Conservation (phyloP, 2,113 vertebrate species). For the Amblyopsis rosae region DNA sequence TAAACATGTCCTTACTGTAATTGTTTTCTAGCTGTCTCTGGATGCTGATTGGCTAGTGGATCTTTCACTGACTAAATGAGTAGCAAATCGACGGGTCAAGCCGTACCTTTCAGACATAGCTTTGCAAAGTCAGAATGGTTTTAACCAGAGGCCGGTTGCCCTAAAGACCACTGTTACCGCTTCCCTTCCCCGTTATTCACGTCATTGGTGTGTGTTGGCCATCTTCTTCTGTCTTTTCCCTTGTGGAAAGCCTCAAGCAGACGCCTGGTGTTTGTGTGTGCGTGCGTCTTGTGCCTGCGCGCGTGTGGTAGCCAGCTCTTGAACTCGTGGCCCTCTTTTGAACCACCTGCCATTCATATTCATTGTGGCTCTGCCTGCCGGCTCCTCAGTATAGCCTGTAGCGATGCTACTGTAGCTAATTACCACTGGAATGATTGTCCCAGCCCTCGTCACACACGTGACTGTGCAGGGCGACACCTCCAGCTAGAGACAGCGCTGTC, state of each 20-base stretch:
- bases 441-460: conserved; percentile 19
- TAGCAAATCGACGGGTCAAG: too few relatives aligned
- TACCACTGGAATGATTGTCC: conserved; percentile 45
- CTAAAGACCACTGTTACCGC: too few relatives aligned
- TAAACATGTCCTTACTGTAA: too few relatives aligned
- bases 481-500: conserved; percentile 26
- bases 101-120: too few relatives aligned
- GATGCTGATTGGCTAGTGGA: too few relatives aligned
- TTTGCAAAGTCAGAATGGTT: too few relatives aligned
- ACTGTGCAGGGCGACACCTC: background rate
- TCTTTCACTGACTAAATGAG: too few relatives aligned
- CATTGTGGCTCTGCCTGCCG: conserved; percentile 3
- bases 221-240: background rate
- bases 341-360: conserved; percentile 50
- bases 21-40: too few relatives aligned
- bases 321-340: conserved; percentile 48
- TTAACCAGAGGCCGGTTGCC: too few relatives aligned
- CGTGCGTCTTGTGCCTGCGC: background rate
- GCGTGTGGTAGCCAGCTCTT: conserved; percentile 10
- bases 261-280: conserved; percentile 20
- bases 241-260: background rate
- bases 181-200: background rate
- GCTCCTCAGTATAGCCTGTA: conserved; percentile 15
- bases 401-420: conserved; percentile 57
- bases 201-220: conserved; percentile 5